Evolutionary conservation across 2,113 vertebrate species (phyloP).

Genomic region (Gavia stellata): DNA sequence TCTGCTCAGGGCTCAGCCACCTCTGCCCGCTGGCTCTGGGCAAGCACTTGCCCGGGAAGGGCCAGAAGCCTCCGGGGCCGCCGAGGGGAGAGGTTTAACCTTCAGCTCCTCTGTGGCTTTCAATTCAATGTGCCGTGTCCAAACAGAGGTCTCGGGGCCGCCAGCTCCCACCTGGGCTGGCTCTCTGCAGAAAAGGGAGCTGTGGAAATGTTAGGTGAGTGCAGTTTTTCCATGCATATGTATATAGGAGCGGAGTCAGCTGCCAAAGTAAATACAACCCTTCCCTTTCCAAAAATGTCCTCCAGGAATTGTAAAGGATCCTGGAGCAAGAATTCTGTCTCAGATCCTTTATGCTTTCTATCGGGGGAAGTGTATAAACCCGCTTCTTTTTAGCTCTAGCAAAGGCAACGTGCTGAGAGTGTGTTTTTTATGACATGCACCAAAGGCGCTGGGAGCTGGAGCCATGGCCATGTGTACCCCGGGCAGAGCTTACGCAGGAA

Average conservation of each 20-base stretch:
- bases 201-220: constrained; percentile 21
- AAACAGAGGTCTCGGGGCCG: background rate
- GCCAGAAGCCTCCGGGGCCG: background rate
- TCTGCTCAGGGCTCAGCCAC: background rate
- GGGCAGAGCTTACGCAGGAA: constrained; percentile 14
- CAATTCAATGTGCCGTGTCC: background rate
- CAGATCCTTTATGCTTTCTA: constrained; percentile 24
- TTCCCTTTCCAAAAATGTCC: constrained; percentile 64
- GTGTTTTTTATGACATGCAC: background rate
- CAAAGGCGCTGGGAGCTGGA: constrained; percentile 6
- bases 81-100: background rate
- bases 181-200: background rate
- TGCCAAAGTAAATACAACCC: constrained; percentile 66
- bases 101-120: background rate
- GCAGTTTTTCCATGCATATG: constrained; percentile 51
- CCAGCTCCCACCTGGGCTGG: constrained; percentile 39
- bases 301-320: constrained; percentile 61
- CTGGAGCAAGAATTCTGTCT: constrained; percentile 38
- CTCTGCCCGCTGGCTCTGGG: background rate
- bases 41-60: background rate
- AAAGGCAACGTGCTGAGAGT: background rate
- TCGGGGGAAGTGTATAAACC: background rate
- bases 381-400: background rate
- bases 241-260: constrained; percentile 10
- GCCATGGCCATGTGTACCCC: constrained; percentile 1